A percentile compares a stretch with the other conserved stretches of the same genome.
These are phyloP conservation scores for Acromyrmex echinatior DNA, from an alignment of 1,140 invertebrate genomes.

Conservation along the genomic window DNA sequence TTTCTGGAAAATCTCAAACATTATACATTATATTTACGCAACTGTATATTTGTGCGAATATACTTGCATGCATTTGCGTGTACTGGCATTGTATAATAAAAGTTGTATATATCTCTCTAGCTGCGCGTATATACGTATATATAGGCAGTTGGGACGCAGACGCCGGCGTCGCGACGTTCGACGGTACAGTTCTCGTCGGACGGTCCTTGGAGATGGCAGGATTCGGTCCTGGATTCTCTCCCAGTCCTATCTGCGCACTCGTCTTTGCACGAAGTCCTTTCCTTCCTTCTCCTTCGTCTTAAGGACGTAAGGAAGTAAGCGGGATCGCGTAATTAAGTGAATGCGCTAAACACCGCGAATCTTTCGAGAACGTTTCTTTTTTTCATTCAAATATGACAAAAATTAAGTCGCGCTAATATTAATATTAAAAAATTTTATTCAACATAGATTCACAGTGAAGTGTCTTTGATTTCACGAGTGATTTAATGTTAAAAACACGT, in stretches of 20 bases:
- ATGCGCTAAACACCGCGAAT: constrained; percentile 4
- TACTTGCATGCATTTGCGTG: constrained; percentile 48
- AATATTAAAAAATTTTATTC: neutral
- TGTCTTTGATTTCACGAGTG: constrained; percentile 51
- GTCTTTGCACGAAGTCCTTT: constrained; percentile 70
- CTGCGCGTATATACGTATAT: constrained; percentile 63
- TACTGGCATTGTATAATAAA: constrained; percentile 70
- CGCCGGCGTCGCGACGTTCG: constrained; percentile 85
- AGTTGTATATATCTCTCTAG: constrained; percentile 53
- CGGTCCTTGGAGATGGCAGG: constrained; percentile 84
- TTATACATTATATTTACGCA: constrained; percentile 13
- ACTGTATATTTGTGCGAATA: constrained; percentile 60
- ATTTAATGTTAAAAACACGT: neutral
- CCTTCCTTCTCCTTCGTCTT: constrained; percentile 25
- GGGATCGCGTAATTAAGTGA: constrained; percentile 33
- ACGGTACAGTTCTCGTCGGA: constrained; percentile 85
- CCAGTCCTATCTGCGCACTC: constrained; percentile 81
- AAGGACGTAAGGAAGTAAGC: constrained; percentile 9
- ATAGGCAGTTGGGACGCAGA: constrained; percentile 82
- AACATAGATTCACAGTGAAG: constrained; percentile 59
- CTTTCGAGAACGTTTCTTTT: neutral
- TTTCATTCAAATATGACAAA: constrained; percentile 12
- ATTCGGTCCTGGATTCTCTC: constrained; percentile 75
- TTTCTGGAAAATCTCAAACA: constrained; percentile 30
- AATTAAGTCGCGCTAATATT: constrained; percentile 3